Evolutionary conservation across 1,140 invertebrate genomes (phyloP), one percentile per base, ranked within the genome.

Genomic region (Bombus pascuorum): DNA sequence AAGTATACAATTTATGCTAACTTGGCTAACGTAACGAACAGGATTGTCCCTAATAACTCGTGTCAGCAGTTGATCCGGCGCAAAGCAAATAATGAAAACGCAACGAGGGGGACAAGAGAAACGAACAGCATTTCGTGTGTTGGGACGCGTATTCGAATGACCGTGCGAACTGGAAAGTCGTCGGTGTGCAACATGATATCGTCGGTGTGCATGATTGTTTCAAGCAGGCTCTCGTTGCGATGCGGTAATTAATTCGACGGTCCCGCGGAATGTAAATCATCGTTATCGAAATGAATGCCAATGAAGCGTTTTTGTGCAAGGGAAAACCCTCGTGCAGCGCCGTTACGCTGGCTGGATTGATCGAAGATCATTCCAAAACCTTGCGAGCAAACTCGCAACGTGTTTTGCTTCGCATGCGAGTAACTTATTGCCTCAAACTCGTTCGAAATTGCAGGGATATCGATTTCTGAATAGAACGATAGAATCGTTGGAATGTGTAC

Each of bases 11-110:
- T 79, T 79, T 79, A 79, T 79, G 62, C 77, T 79, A 79, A 79
- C 77, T 79, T 37, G 59, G 44, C 39, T 76, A 57, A 57, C 74
- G 53, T 44, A 79, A 79, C 77, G 77, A 79, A 79, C 59, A 79
- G 42, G 62, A 79, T 79, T 79, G 59, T 79, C 77, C 59, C 77
- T 66, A 79, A 79, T 79, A 79, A 79, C 39, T 79, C 77, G 62
- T 76, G 74, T 76, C 74, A 76, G 74, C 74, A 34, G 74, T 76
- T 76, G 74, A 76, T 76, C 74, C 74, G 32, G 53, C 34, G n/a
- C 74, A 34, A 76, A 59, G 74, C 37, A 76, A 76, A 76, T 66
- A 79, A 79, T 44, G 59, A 79, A 62, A 79, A 79, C 10, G 34
- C 47, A 53, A 57, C 74, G 22, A 53, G 12, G 25, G 39, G 28